Base-by-base conservation (phyloP, 1,140 invertebrate genomes). In the Paraescarpia echinospica region DNA sequence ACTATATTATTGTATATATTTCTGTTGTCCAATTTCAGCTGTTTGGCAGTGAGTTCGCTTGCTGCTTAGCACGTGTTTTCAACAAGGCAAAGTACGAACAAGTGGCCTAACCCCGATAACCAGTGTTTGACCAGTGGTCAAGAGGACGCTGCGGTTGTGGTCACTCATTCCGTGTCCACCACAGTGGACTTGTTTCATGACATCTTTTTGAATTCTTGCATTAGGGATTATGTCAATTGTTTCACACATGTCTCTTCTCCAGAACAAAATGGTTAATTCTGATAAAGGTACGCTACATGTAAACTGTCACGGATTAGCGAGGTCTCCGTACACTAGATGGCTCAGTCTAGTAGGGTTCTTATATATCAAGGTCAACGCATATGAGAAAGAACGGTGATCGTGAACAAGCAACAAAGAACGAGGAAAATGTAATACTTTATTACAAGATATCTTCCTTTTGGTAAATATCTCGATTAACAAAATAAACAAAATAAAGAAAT, bases 11-110 rank as follows among this genome's bases (percentile, higher is more conserved):
- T 33, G 93, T 92, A 22, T 92, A n/a, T 89, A 88, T 92, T 91
- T 48, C 88, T 93, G 51, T 27, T 35, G n/a, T 35, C 89, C 93
- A 77, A 94, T 95, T n/a, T 14, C 94, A 96, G 93, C 94, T 98
- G 6, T 92, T 98, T 14, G 98, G 98, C 34, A 97, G 98, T 1
- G 94, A 98, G 14, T 95, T 98, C 22, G 97, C 98, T 1, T 98
- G 97, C 94, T 97, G 97, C 94, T 96, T 98, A 6, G 98, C 98
- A 1, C 97, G 97, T 94, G 97, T 97, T 95, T 97, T 98, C 93
- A 98, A 97, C 94, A 98, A 97, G 96, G 97, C 97, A 6, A 98
- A 98, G 96, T 98, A 98, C 95, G 97, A 98, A 95, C 97, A 97
- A 93, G 95, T 96, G 89, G 94, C 94, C 22, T 95, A 94, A 93